Conservation (phyloP, 2,888 invertebrate genomes). For the Lydus trimaculatus region DNA sequence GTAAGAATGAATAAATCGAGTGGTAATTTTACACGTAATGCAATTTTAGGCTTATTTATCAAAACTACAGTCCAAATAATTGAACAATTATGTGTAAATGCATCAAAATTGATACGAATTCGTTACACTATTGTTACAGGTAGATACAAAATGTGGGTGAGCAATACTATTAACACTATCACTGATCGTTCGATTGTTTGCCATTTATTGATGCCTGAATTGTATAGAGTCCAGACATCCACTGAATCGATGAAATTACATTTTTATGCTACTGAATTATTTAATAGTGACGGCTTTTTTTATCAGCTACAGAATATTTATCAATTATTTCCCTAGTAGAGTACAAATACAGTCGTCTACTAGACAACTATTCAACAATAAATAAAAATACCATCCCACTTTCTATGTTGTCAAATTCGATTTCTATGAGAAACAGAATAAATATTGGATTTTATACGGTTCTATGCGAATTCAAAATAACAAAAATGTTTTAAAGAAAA, state of each 20-base stretch:
- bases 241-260: conserved; percentile 42
- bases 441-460: conserved; percentile 35
- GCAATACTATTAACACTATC: conserved; percentile 39
- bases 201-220: conserved; percentile 34
- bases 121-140: conserved; percentile 28
- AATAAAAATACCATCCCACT: conserved; percentile 29
- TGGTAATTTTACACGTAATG: no score
- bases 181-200: conserved; percentile 41
- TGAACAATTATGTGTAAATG: conserved; percentile 29
- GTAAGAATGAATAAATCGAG: no score
- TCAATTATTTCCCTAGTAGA: neutral
- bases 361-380: conserved; percentile 31
- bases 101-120: conserved; percentile 25
- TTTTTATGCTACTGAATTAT: conserved; percentile 23
- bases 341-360: conserved; percentile 19
- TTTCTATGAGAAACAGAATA: conserved; percentile 32
- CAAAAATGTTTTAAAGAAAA: conserved; percentile 28
- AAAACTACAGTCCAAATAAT: neutral
- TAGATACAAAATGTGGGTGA: conserved; percentile 40
- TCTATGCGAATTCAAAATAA: conserved; percentile 31
- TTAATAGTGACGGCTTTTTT: neutral
- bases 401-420: conserved; percentile 16
- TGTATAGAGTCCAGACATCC: conserved; percentile 37
- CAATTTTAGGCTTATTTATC: neutral
- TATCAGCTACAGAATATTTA: neutral